A percentile compares a stretch with the other conserved stretches of the same genome.
phyloP scores from a whole-genome alignment of 2,113 vertebrate species.

The Orthonyx spaldingii region DNA sequence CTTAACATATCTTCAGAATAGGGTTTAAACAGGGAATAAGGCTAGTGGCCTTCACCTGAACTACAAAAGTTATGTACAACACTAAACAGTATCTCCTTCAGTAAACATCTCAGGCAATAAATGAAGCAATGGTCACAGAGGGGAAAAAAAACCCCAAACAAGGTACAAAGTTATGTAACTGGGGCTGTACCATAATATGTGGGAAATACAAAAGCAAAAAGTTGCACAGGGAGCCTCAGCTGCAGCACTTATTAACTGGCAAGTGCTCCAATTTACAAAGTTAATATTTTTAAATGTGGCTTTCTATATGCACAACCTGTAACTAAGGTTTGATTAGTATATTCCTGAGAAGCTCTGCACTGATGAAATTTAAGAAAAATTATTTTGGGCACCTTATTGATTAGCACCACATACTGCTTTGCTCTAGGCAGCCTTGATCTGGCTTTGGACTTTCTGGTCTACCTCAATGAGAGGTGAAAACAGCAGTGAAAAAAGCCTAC shows the following conservation, averaged over 20 bases:
- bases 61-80: background rate
- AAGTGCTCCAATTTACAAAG: background rate
- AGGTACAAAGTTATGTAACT: background rate
- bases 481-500: background rate
- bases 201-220: background rate
- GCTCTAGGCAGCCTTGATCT: background rate
- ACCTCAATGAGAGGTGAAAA: background rate
- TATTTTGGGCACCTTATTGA: background rate
- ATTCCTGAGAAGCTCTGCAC: background rate
- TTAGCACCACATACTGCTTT: background rate
- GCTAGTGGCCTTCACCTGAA: background rate
- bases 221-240: background rate
- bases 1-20: background rate
- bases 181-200: background rate
- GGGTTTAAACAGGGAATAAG: background rate
- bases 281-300: background rate
- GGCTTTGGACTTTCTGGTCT: background rate
- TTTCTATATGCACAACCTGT: background rate
- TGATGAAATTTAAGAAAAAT: background rate
- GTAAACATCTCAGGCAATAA: background rate
- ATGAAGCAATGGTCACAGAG: background rate
- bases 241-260: background rate
- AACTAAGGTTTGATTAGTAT: background rate
- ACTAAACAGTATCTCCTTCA: background rate
- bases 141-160: accelerated